phyloP scores from a whole-genome alignment of 2,888 invertebrate genomes.

The Acleris cristana region DNA sequence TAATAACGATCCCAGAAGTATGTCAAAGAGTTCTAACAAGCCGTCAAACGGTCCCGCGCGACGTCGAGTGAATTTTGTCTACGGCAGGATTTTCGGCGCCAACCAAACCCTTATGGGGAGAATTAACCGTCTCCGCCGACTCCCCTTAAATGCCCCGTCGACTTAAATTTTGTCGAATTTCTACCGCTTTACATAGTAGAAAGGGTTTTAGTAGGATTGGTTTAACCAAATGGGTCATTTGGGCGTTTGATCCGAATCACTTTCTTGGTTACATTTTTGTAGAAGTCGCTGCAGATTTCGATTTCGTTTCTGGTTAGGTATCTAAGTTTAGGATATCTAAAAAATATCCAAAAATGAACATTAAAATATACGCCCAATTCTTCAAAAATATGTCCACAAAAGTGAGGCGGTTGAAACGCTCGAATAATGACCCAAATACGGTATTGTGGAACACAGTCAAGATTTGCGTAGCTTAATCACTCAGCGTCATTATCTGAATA shows the following conservation, averaged over 20 bases:
- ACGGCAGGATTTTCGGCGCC: slow-evolving; percentile 81
- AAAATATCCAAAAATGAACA: no score
- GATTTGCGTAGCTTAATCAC: not conserved
- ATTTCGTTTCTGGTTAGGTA: no score
- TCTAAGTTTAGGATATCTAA: no score
- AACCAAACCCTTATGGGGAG: slow-evolving; percentile 80
- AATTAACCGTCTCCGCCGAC: slow-evolving; percentile 78
- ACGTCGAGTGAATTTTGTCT: slow-evolving; percentile 77
- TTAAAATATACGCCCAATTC: no score
- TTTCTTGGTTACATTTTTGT: no score
- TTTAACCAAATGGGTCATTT: no score
- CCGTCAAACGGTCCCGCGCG: slow-evolving; percentile 54
- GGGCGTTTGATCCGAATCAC: no score
- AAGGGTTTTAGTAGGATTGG: slow-evolving; percentile 25
- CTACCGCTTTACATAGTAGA: slow-evolving; percentile 55
- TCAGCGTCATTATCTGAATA: no score
- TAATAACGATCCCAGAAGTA: slow-evolving; percentile 25
- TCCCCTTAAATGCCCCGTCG: slow-evolving; percentile 80
- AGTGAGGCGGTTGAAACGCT: no score
- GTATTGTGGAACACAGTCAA: not conserved
- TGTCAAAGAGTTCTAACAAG: slow-evolving; percentile 31
- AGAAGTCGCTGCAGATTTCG: no score
- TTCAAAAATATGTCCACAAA: no score
- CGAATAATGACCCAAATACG: no score
- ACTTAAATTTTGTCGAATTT: slow-evolving; percentile 83